Conservation (phyloP, 2,888 invertebrate species). For the Piscicola geometra region DNA sequence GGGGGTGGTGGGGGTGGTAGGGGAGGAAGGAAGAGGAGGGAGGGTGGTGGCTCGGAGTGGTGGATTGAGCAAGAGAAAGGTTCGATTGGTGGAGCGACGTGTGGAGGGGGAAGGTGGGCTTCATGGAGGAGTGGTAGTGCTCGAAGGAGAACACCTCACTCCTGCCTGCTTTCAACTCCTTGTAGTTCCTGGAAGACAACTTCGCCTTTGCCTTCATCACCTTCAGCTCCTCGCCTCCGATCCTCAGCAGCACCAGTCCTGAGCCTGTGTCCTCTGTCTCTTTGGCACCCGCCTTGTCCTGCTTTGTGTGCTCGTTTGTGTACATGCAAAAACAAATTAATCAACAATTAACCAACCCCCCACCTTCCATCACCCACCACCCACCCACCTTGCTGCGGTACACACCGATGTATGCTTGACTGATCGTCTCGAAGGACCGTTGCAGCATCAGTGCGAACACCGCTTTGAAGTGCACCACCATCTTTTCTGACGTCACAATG, state of each 20-base stretch:
- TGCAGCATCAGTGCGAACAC: constrained; percentile 48
- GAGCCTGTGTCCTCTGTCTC: not conserved
- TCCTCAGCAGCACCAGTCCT: not conserved
- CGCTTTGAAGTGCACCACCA: constrained; percentile 18
- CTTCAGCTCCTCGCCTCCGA: not conserved
- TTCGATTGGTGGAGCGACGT: not conserved
- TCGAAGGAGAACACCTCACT: not conserved
- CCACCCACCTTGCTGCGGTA: not conserved
- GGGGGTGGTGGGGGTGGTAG: too few relatives aligned
- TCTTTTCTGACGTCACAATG: not conserved
- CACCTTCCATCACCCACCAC: too few relatives aligned
- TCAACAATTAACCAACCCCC: too few relatives aligned
- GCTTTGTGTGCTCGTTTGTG: not conserved
- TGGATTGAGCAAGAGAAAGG: not conserved
- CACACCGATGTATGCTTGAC: not conserved
- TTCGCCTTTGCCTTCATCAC: constrained; percentile 1
- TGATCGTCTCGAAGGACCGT: constrained; percentile 44
- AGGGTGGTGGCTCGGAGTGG: not conserved
- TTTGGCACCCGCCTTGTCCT: not conserved
- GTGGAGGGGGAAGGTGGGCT: not conserved
- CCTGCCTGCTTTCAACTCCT: not conserved
- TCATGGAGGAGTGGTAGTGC: not conserved
- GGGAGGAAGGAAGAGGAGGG: too few relatives aligned
- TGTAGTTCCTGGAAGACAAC: not conserved
- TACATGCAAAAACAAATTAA: not conserved